Base-by-base conservation (phyloP, 2,113 vertebrate species). In the Verasper variegatus region DNA sequence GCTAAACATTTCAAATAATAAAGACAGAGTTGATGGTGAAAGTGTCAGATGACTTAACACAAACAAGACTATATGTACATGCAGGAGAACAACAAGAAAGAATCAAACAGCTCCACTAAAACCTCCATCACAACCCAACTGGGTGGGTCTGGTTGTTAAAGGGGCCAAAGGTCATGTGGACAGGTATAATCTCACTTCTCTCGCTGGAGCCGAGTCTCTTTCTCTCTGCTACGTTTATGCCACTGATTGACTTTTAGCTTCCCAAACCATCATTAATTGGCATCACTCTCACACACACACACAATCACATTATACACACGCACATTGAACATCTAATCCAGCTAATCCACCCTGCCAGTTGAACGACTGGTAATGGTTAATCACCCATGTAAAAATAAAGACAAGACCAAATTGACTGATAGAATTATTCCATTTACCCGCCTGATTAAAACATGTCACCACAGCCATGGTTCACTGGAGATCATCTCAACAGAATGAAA, bases 381-480 rank as follows among this genome's bases (percentile, higher is more conserved):
- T 93, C 90, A 90, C 73, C 92, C 88, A 74, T 91, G 91, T 88
- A 85, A 90, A 91, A 92, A 90, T 85, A 91, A 85, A 86, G 88
- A 91, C 89, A 83, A 89, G 88, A 90, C 91, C 83, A 90, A 88
- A 91, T 83, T 87, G 88, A 89, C 87, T 92, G 91, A 92, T 90
- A 89, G 86, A 91, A 88, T 89, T 87, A 92, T 93, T 92, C 60
- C 84, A 92, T 92, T 92, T 92, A 90, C 73, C 57, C 47, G 56
- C 78, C 75, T 90, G 89, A 93, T 92, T 90, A 90, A 92, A 91
- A 90, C 88, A 84, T 91, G 87, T 90, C 85, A 75, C 66, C 66
- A 61, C 73, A 73, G 90, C 81, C 86, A 92, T 70, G 91, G 76
- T 89, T 83, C 84, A 85, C 80, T 86, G 88, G 65, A 89, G 82